Evolutionary conservation across 1,140 invertebrate species (phyloP).

Genomic region (Carcinoscorpius rotundicauda): DNA sequence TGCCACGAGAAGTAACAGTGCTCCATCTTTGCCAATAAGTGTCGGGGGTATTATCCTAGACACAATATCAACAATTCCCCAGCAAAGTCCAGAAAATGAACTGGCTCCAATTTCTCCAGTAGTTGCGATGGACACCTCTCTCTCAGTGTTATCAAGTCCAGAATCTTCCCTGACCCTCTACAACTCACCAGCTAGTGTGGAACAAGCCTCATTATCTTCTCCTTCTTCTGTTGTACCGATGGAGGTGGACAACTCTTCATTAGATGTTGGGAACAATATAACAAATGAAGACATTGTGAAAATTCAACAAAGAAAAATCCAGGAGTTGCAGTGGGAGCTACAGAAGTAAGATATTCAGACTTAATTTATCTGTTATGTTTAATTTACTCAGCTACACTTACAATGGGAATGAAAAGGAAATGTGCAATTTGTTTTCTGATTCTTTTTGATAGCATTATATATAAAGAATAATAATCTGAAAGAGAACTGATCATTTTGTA

Average conservation of each 20-base stretch:
- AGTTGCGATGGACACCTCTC: background rate
- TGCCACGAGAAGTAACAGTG: background rate
- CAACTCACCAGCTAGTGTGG: background rate
- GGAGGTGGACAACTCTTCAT: conserved; percentile 28
- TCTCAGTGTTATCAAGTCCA: no score
- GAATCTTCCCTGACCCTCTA: no score
- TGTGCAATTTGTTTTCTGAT: no score
- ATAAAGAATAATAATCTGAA: no score
- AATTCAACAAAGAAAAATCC: conserved; percentile 72
- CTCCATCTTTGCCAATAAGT: background rate
- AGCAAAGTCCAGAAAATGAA: no score
- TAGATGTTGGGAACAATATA: background rate
- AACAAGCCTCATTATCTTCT: conserved; percentile 20
- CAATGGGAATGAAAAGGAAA: no score
- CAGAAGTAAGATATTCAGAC: conserved; percentile 26
- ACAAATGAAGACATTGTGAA: conserved; percentile 37
- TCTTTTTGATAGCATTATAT: no score
- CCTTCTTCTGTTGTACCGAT: conserved; percentile 33
- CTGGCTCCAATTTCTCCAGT: background rate
- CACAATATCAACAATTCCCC: background rate
- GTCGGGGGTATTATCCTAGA: background rate
- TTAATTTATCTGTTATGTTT: no score
- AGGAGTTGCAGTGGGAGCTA: conserved; percentile 70
- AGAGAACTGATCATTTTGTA: no score
- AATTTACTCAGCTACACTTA: no score